Percentiles rank a stretch among this genome's conserved stretches.
Conservation (phyloP, 2,797 vertebrate species). For the Malurus splendens region DNA sequence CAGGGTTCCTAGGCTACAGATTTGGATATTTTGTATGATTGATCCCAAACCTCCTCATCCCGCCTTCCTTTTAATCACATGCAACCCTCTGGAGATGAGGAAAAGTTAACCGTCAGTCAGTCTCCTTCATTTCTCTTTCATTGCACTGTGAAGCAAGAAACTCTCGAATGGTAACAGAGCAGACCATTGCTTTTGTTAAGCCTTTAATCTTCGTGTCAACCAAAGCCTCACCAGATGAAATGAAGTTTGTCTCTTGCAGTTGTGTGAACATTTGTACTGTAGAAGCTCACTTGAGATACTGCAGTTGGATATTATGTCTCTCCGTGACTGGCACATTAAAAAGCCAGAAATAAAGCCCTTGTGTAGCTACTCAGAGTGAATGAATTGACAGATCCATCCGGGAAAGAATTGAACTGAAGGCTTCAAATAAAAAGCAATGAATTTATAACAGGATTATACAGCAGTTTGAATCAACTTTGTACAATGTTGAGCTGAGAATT, state of each 20-base stretch:
- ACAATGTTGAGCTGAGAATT: conserved; percentile 27
- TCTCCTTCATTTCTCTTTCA: conserved; percentile 57
- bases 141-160: background rate
- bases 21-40: background rate
- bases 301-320: conserved; percentile 19
- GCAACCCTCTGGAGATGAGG: background rate
- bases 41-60: background rate
- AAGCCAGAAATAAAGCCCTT: conserved; percentile 52
- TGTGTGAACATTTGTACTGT: conserved; percentile 53
- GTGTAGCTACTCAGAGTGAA: conserved; percentile 26
- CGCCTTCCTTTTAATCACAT: background rate
- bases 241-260: conserved; percentile 52
- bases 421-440: conserved; percentile 58
- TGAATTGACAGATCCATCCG: conserved; percentile 49
- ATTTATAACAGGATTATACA: conserved; percentile 63
- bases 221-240: conserved; percentile 46
- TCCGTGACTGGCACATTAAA: conserved; percentile 52
- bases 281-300: conserved; percentile 53
- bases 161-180: background rate
- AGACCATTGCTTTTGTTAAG: conserved; percentile 52
- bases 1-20: background rate
- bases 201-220: conserved; percentile 62
- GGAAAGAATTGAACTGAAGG: conserved; percentile 52
- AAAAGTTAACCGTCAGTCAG: background rate
- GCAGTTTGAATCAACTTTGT: conserved; percentile 19